phyloP scores from a whole-genome alignment of 2,888 invertebrate species.

The Ectemnius lituratus region DNA sequence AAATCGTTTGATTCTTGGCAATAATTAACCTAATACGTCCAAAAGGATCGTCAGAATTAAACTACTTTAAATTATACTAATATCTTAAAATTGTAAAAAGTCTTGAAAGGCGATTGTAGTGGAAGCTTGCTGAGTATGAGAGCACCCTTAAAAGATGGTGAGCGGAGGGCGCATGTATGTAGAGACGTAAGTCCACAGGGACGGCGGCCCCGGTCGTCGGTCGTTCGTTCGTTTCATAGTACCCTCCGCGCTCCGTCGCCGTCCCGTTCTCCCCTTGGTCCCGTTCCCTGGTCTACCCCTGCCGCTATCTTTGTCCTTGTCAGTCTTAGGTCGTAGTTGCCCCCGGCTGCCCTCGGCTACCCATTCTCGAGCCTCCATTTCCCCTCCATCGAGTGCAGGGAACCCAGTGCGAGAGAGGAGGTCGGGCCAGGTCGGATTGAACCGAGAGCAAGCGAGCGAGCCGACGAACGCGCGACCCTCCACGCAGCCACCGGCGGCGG shows the following conservation, averaged over 20 bases:
- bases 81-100: neutral
- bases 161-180: constrained; percentile 14
- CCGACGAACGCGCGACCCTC: constrained; percentile 10
- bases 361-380: neutral
- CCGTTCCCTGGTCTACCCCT: constrained; percentile 27
- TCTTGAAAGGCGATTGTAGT: neutral
- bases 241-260: constrained; percentile 36
- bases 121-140: neutral
- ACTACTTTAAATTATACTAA: neutral
- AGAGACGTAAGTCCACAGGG: constrained; percentile 28
- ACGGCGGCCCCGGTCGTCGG: constrained; percentile 16
- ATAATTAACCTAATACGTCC: no score
- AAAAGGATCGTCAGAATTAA: neutral
- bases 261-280: constrained; percentile 16
- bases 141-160: neutral
- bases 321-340: neutral
- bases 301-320: neutral
- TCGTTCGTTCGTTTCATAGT: constrained; percentile 33
- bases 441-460: constrained; percentile 15
- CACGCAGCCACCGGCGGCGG: constrained; percentile 23
- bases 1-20: no score
- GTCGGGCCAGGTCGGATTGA: neutral
- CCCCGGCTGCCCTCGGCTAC: neutral
- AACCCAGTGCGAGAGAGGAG: neutral
- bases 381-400: neutral